phyloP scores from a whole-genome alignment of 2,888 invertebrate species.

The Therioaphis trifolii region DNA sequence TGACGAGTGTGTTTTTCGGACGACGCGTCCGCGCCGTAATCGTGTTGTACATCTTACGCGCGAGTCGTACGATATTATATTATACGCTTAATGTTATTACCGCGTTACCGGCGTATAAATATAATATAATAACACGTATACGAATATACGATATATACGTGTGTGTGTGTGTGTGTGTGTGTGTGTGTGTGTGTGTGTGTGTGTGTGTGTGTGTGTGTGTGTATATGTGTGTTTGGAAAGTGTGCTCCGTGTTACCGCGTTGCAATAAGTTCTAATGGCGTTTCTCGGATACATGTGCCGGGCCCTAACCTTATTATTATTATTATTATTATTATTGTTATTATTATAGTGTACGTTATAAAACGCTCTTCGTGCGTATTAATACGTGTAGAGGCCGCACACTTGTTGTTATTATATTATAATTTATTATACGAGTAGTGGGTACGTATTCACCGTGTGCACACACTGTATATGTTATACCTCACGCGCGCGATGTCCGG shows the following conservation, averaged over 20 bases:
- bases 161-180: too few species aligned
- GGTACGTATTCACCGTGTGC: too few species aligned
- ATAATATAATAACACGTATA: too few species aligned
- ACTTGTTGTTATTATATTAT: not conserved
- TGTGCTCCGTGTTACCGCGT: too few species aligned
- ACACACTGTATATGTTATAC: not conserved
- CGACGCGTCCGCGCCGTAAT: not conserved
- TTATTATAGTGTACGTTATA: too few species aligned
- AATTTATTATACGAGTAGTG: too few species aligned
- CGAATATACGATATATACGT: too few species aligned
- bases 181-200: not conserved
- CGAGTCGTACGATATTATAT: too few species aligned
- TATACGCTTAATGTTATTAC: too few species aligned
- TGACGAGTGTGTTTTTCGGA: slow-evolving; percentile 33
- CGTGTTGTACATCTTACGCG: not conserved
- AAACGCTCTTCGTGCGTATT: too few species aligned
- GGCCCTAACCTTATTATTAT: not conserved
- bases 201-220: not conserved
- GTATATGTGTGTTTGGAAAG: not conserved
- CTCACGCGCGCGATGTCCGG: not conserved
- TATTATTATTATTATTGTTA: not conserved
- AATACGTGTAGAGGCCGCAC: not conserved
- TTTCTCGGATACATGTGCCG: not conserved
- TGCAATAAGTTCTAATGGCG: not conserved
- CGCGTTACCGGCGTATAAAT: too few species aligned